Evolutionary conservation across 2,797 vertebrate genomes (phyloP).

Genomic region (Myotis vivesi): DNA sequence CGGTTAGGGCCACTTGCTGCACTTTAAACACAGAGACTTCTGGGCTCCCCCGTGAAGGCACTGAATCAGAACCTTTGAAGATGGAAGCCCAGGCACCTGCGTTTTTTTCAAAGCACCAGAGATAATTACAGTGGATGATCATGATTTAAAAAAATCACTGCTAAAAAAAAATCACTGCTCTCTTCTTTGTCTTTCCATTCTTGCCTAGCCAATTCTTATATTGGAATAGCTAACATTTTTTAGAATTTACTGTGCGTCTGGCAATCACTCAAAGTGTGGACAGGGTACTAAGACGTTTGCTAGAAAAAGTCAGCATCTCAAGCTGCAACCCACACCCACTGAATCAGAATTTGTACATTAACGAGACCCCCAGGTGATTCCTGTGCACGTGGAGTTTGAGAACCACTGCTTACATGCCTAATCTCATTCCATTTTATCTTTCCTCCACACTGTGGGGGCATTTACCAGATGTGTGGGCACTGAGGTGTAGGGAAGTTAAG

Average conservation of each 20-base stretch:
- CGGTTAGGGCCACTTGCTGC: not conserved
- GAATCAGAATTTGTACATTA: slow-evolving; percentile 26
- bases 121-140: not conserved
- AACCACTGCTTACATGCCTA: not conserved
- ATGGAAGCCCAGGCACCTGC: not conserved
- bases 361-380: not conserved
- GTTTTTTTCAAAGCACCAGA: not conserved
- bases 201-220: not conserved
- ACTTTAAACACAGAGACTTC: not conserved
- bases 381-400: not conserved
- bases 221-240: not conserved
- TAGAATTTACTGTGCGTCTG: not conserved
- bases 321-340: not conserved
- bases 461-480: not conserved
- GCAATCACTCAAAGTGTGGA: not conserved
- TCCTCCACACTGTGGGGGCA: too few relatives aligned
- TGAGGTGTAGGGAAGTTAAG: slow-evolving; percentile 5
- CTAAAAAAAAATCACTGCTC: not conserved
- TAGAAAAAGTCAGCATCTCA: not conserved
- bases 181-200: not conserved
- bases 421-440: not conserved
- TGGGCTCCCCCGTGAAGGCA: not conserved
- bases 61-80: not conserved
- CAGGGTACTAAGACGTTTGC: not conserved
- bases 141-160: not conserved